phyloP scores from a whole-genome alignment of 2,888 invertebrate species.

The Augiades crinisus region DNA sequence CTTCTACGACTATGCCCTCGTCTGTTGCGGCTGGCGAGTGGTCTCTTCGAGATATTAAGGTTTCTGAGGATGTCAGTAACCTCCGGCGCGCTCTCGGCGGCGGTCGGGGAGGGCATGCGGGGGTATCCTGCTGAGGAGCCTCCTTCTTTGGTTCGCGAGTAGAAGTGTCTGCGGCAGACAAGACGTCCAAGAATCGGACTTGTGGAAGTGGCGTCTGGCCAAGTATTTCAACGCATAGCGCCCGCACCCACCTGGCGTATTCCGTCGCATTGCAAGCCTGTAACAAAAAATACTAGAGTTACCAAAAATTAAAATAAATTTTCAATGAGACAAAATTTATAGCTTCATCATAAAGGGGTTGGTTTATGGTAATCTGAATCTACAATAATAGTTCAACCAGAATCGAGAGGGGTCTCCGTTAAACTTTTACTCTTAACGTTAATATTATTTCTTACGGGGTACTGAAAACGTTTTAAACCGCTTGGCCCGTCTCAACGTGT shows the following conservation, averaged over 20 bases:
- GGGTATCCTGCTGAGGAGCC: conserved; percentile 55
- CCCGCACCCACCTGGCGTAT: conserved; percentile 88
- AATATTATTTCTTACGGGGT: conserved; percentile 40
- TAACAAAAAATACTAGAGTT: conserved; percentile 53
- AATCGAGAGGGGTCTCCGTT: conserved; percentile 46
- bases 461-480: conserved; percentile 29
- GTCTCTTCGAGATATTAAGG: conserved; percentile 62
- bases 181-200: conserved; percentile 86
- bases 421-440: conserved; percentile 48
- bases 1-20: conserved; percentile 78
- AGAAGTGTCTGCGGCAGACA: conserved; percentile 81
- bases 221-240: conserved; percentile 87
- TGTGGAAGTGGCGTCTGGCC: conserved; percentile 88
- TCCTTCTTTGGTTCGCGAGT: conserved; percentile 65
- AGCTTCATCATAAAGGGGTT: conserved; percentile 38
- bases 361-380: conserved; percentile 33
- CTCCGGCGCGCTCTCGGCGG: conserved; percentile 72
- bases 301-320: conserved; percentile 27
- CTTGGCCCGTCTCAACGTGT: conserved; percentile 52
- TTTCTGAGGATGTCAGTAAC: conserved; percentile 64
- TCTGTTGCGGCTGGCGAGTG: conserved; percentile 76
- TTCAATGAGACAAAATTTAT: conserved; percentile 36
- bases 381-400: conserved; percentile 35
- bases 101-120: conserved; percentile 62
- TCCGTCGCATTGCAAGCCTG: conserved; percentile 86